Conservation (phyloP, 2,113 vertebrate genomes). For the Chitala chitala region DNA sequence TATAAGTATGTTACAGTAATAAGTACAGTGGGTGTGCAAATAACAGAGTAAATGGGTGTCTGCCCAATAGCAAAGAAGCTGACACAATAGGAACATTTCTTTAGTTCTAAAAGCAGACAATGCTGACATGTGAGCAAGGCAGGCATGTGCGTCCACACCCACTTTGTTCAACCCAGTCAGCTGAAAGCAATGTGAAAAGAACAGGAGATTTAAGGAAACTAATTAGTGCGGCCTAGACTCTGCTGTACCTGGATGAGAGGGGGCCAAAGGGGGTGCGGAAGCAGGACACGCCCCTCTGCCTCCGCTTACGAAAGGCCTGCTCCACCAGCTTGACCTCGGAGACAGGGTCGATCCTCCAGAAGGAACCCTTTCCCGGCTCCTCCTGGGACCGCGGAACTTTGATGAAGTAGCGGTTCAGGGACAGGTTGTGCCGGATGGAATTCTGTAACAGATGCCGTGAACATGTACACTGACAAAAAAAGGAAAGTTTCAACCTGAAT, state of each 20-base stretch:
- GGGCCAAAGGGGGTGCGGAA: constrained; percentile 96
- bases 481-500: neutral
- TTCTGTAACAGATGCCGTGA: constrained; percentile 63
- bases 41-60: neutral
- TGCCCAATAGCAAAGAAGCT: neutral
- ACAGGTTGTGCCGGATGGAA: constrained; percentile 97
- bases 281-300: constrained; percentile 91
- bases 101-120: neutral
- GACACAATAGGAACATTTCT: neutral
- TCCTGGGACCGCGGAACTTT: constrained; percentile 98
- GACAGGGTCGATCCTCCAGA: constrained; percentile 92
- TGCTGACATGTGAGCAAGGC: neutral
- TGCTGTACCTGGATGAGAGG: constrained; percentile 83
- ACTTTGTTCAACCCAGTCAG: constrained; percentile 65
- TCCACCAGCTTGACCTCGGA: constrained; percentile 94
- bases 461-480: neutral
- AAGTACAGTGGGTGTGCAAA: neutral
- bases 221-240: neutral
- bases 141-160: constrained; percentile 39
- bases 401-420: constrained; percentile 96
- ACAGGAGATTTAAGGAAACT: constrained; percentile 25
- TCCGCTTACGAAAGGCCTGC: constrained; percentile 92
- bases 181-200: constrained; percentile 34
- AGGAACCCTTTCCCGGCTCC: constrained; percentile 95
- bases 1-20: no score